A percentile compares a stretch with the other conserved stretches of the same genome.
These are phyloP conservation scores for Eurosta solidaginis DNA, from an alignment of 1,140 invertebrate genomes.

Conservation along the genomic window DNA sequence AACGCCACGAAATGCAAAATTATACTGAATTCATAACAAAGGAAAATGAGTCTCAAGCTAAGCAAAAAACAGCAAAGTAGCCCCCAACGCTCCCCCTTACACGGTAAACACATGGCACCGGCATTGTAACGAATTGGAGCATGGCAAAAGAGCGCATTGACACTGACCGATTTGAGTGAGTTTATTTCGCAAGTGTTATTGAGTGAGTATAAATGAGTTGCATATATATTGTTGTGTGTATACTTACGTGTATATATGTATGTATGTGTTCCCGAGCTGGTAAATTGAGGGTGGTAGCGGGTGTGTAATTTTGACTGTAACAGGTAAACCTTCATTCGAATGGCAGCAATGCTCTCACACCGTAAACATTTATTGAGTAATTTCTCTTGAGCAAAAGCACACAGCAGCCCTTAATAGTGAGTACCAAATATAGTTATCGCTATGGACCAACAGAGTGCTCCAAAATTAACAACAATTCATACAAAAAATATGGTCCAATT, in stretches of 20 bases:
- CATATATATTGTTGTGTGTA: too few relatives aligned
- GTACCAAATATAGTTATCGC: too few relatives aligned
- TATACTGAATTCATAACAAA: slow-evolving; percentile 3
- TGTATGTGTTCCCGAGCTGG: background rate
- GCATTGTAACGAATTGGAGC: background rate
- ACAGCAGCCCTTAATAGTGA: too few relatives aligned
- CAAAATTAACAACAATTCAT: too few relatives aligned
- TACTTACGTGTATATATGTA: too few relatives aligned
- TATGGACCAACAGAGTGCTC: too few relatives aligned
- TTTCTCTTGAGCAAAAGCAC: background rate
- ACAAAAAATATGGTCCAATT: too few relatives aligned
- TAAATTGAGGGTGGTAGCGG: background rate
- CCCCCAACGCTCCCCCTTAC: background rate
- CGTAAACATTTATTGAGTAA: background rate
- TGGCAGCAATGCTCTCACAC: too few relatives aligned
- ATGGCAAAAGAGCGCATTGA: background rate
- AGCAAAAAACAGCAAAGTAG: background rate
- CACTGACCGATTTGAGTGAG: slow-evolving; percentile 24
- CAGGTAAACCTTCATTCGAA: too few relatives aligned
- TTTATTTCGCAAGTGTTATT: background rate
- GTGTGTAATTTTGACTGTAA: background rate
- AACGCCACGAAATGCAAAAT: slow-evolving; percentile 15
- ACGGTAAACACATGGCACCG: slow-evolving; percentile 12
- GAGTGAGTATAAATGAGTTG: background rate
- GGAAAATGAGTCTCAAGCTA: background rate